These are phyloP conservation scores for Mormoops blainvillei DNA, from an alignment of 2,113 vertebrate species.

Conservation along the genomic window DNA sequence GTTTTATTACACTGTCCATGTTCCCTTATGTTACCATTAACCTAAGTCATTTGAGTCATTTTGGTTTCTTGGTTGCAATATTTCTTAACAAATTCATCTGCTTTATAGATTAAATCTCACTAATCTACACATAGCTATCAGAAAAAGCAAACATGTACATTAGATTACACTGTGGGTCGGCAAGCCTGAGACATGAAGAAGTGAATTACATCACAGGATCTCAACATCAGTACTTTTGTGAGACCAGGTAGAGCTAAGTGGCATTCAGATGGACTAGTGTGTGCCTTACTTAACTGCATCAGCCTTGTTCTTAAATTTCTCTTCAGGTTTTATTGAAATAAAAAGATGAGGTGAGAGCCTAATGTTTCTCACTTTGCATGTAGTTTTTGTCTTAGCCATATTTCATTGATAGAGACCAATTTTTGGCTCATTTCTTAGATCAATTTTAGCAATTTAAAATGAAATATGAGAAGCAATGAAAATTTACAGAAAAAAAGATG, in stretches of 20 bases:
- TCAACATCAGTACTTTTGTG: neutral
- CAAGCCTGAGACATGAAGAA: neutral
- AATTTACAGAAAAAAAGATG: neutral
- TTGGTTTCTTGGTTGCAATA: neutral
- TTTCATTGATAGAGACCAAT: neutral
- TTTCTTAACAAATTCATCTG: neutral
- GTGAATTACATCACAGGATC: neutral
- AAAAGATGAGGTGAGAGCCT: neutral
- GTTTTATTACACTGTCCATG: neutral
- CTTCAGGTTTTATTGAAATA: neutral
- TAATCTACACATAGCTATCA: neutral
- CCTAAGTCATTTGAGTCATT: neutral
- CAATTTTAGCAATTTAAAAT: neutral
- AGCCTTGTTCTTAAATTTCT: neutral
- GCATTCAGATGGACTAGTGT: neutral
- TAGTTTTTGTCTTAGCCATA: neutral
- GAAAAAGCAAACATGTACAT: neutral
- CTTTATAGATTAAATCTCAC: neutral
- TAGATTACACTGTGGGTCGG: neutral
- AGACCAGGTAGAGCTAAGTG: neutral
- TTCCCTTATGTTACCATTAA: neutral
- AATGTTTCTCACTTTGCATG: neutral
- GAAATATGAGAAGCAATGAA: neutral
- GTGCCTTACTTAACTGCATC: neutral
- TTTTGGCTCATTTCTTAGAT: neutral